Evolutionary conservation across 2,888 invertebrate species (phyloP), one percentile per base, ranked within the genome.

Genomic region (Amphimallon solstitiale): DNA sequence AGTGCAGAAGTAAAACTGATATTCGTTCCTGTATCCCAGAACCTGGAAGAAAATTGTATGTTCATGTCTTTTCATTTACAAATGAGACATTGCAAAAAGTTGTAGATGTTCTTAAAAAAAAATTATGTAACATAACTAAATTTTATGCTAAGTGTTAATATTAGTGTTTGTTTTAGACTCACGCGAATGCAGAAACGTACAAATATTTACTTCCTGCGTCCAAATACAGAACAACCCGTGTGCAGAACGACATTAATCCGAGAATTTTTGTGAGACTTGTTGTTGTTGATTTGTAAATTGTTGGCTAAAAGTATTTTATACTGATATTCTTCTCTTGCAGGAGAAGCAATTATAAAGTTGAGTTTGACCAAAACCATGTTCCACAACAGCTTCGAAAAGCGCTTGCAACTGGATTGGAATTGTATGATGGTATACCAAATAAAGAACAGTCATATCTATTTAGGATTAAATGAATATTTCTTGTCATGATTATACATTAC

Each of bases 191-290:
- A 0, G 66, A 73, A 56, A 17, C 64, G 38, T 68, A 72, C n/a
- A 69, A 72, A 29, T 68, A 70, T 37, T 66, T 74, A 19, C 68
- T 69, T 23, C 70, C 75, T 6, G 49, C 66, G n/a, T 61, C 56
- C 17, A 70, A 71, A 2, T 74, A 65, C 48, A 52, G 46, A 46
- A 10, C 59, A 14, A 65, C 63, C 12, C 43, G 48, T 21, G 54
- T 46, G 34, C 6, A 59, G 12, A 48, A 60, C 19, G 63, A 67
- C 43, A 61, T 38, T 14, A 12, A 67, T 29, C 21, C 35, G 1
- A 37, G 7, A 4, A 14, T 23, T n/a, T 62, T 0, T 17, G 21
- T 62, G 15, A n/a, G 7, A 43, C 9, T 40, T 17, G 29, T 15
- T 38, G n/a, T 10, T 4, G 6, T 21, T 21, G 61, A 29, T 15